A percentile compares a stretch with the other conserved stretches of the same genome.
Conservation (phyloP, 2,113 vertebrate genomes). For the Oncorhynchus nerka region DNA sequence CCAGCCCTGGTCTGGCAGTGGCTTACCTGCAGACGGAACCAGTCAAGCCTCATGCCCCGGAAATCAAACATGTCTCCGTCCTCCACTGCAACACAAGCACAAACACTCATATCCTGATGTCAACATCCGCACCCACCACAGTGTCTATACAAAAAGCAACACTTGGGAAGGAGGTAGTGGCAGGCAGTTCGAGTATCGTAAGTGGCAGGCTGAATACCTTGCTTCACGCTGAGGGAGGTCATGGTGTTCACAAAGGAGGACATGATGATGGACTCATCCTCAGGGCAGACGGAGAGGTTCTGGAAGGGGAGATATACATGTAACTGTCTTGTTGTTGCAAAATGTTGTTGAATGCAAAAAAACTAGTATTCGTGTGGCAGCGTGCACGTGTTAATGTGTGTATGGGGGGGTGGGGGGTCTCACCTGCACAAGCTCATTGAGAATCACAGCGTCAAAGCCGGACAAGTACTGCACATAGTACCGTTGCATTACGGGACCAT, state of each 20-base stretch:
- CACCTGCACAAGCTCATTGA: conserved; percentile 98
- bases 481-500: conserved; percentile 96
- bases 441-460: conserved; percentile 95
- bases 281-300: conserved; percentile 98
- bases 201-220: conserved; percentile 76
- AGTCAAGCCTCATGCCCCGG: conserved; percentile 97
- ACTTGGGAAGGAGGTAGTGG: too few relatives aligned
- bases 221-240: conserved; percentile 97
- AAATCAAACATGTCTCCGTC: conserved; percentile 99
- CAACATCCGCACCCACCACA: too few relatives aligned
- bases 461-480: conserved; percentile 98
- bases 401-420: not conserved
- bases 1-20: not conserved
- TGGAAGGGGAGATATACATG: conserved; percentile 40
- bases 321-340: not conserved
- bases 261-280: conserved; percentile 99
- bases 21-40: conserved; percentile 96
- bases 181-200: not conserved
- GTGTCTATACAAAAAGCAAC: too few relatives aligned
- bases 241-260: conserved; percentile 99
- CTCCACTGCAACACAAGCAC: conserved; percentile 81
- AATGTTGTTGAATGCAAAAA: too few relatives aligned
- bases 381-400: not conserved
- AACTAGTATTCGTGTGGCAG: not conserved
- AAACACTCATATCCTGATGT: not conserved